Evolutionary conservation across 1,140 invertebrate species (phyloP), one percentile per base, ranked within the genome.

Genomic region (Plodia interpunctella): DNA sequence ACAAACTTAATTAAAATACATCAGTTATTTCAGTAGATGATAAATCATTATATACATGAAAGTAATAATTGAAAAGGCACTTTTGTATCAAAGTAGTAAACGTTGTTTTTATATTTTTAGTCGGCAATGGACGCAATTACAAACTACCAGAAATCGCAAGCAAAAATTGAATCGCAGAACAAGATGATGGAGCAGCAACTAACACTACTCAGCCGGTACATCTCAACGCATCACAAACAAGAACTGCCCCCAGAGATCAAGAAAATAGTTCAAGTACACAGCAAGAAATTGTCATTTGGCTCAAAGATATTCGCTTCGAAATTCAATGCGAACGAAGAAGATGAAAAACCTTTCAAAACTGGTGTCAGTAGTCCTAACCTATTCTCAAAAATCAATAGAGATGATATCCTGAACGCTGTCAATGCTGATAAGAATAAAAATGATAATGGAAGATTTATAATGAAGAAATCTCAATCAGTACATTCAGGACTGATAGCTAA

Each of bases 401-500:
- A 90, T 57, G 83, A 86, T 0, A 66, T 85, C 0, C 17, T 76
- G 0, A 74, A 77, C 15, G 74, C 72, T 0, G 63, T 66, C 8
- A 83, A 78, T 25, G 76, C 55, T 51, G 68, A 72, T 8, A 72
- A 66, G 30, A 67, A 58, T 1, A 76, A 60, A 8, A 87, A 90
- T 21, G 69, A 77, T 28, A 25, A 25, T 25, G 86, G 78, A 64
- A 80, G 83, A n/a, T 83, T 90, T 57, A 44, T 82, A 25, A 81
- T 90, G 80, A 90, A 90, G 68, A 90, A 90, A 35, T 90, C 90
- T 0, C 82, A 84, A 51, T 90, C 88, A 0, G 87, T 90, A 9
- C 87, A 90, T 63, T 88, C 89, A 11, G 89, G 87, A 0, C 30
- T 90, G 9, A 81, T 90, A 59, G 74, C 80, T 0, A 78, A 65